phyloP scores from a whole-genome alignment of 2,113 vertebrate species.

The Alligator sinensis region DNA sequence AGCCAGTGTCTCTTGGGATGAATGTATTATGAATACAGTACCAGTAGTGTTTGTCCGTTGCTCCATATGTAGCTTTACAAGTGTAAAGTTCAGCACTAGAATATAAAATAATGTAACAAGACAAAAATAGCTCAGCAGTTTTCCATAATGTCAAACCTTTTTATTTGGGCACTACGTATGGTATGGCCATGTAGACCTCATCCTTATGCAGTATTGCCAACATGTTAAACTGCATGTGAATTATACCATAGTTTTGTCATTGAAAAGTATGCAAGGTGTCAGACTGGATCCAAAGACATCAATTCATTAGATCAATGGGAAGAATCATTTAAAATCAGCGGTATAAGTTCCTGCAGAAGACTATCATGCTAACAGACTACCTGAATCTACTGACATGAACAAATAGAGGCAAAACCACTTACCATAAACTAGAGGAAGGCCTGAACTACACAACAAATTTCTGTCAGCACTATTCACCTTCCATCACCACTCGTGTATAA shows the following conservation, averaged over 20 bases:
- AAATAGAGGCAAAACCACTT: neutral
- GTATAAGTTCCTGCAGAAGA: neutral
- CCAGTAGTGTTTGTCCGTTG: neutral
- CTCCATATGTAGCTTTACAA: neutral
- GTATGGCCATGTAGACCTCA: neutral
- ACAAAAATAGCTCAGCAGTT: neutral
- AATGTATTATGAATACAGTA: neutral
- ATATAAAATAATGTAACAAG: neutral
- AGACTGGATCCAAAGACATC: neutral
- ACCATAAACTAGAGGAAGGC: neutral
- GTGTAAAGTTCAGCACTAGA: neutral
- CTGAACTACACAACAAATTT: neutral
- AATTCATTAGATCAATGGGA: neutral
- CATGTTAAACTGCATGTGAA: neutral
- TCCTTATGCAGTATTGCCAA: neutral
- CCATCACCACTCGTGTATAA: too few relatives aligned
- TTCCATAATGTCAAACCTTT: neutral
- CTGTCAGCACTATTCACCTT: too few relatives aligned
- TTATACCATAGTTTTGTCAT: neutral
- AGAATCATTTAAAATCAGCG: neutral
- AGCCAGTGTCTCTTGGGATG: neutral
- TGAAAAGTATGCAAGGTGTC: neutral
- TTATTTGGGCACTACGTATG: neutral
- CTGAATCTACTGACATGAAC: neutral
- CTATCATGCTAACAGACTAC: neutral